These are phyloP conservation scores for Galerucella calmariensis DNA, from an alignment of 2,888 invertebrate species.

Conservation along the genomic window DNA sequence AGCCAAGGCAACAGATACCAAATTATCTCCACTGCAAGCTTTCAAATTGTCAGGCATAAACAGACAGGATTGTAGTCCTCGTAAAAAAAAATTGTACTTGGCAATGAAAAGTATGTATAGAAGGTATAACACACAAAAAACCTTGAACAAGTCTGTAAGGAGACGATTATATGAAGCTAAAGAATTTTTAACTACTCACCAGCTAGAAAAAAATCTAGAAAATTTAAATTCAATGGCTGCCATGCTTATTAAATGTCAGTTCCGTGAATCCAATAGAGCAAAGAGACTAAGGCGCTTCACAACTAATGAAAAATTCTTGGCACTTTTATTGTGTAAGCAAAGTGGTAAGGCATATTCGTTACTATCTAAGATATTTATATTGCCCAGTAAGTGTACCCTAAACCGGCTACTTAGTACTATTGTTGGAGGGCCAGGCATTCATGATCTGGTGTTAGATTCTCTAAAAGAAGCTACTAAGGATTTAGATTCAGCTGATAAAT, in stretches of 20 bases:
- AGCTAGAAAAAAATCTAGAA: background rate
- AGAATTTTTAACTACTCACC: background rate
- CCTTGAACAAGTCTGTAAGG: background rate
- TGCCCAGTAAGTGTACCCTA: background rate
- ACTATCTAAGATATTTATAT: background rate
- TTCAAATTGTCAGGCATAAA: background rate
- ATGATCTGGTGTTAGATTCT: background rate
- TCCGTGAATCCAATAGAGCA: background rate
- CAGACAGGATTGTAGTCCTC: background rate
- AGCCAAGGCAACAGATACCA: background rate
- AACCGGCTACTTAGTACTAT: constrained; percentile 1
- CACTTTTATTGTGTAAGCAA: background rate
- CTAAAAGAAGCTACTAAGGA: constrained; percentile 1
- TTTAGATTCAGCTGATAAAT: constrained; percentile 21
- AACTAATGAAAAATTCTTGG: background rate
- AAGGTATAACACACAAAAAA: background rate
- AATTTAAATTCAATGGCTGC: background rate
- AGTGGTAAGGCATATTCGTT: background rate
- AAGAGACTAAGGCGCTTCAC: background rate
- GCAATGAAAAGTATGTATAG: background rate
- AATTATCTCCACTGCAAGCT: background rate
- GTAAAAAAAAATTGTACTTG: background rate
- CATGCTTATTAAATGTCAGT: background rate
- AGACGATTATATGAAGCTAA: background rate
- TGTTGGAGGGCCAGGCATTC: background rate